A percentile compares a stretch with the other conserved stretches of the same genome.
These are phyloP conservation scores for Spodoptera picta DNA, from an alignment of 2,888 invertebrate species.

Conservation along the genomic window DNA sequence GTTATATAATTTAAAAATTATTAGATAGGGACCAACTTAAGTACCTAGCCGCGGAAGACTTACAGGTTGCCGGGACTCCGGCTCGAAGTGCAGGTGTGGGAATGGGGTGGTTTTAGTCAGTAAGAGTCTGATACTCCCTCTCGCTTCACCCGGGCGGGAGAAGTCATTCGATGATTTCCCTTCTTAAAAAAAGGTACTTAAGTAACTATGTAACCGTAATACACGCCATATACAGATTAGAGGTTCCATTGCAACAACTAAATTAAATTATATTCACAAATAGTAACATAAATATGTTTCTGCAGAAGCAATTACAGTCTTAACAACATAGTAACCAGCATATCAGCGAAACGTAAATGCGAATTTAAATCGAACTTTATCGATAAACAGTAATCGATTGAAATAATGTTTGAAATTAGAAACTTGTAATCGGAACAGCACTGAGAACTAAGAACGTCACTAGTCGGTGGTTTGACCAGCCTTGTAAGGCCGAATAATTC, in stretches of 20 bases:
- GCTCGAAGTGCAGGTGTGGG: no score
- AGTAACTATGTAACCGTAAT: no score
- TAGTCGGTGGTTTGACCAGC: conserved; percentile 50
- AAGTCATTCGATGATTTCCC: no score
- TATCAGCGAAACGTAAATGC: conserved; percentile 46
- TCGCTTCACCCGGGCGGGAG: no score
- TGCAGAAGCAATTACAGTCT: conserved; percentile 19
- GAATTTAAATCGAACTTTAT: conserved; percentile 42
- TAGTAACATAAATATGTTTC: conserved; percentile 6
- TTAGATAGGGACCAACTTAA: no score
- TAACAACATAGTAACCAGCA: conserved; percentile 33
- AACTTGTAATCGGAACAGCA: conserved; percentile 43
- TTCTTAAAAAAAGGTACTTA: no score
- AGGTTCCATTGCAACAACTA: neutral
- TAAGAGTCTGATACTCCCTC: no score
- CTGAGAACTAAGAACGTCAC: conserved; percentile 28
- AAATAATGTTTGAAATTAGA: conserved; percentile 50
- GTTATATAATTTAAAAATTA: no score
- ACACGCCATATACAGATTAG: no score
- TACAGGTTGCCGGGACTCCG: no score
- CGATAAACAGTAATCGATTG: conserved; percentile 41
- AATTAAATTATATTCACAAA: neutral
- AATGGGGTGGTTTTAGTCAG: no score
- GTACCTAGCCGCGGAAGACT: no score
- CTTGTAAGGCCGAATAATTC: conserved; percentile 59